Evolutionary conservation across 2,797 vertebrate species (phyloP), one percentile per base, ranked within the genome.

Genomic region (Ctenopoma multispine): DNA sequence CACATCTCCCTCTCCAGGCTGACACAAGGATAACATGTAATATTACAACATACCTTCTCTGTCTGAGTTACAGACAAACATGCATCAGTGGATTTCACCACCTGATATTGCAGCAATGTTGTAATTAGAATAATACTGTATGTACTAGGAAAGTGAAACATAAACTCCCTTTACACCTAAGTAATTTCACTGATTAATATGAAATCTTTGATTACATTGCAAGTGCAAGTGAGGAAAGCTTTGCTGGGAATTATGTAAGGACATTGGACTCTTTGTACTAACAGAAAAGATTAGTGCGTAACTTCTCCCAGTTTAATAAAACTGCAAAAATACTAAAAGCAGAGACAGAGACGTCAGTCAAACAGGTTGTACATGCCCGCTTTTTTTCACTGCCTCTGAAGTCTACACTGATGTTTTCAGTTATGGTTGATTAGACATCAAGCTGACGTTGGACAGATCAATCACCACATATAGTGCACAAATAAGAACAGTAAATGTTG

Each of bases 1-100:
- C 82, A 90, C 86, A 92, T 67, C 88, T 74, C 88, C 83, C 81
- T 86, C 90, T 81, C 36, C 80, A 89, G 92, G 88, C 88, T 91
- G 89, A 87, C 75, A 66, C 0, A 0, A 56, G 53, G 34, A 83
- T 49, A 47, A 48, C 70, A 79, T 63, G 17, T 10, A n/a, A 12
- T 44, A 44, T 18, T 17, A 27, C 24, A 40, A 43, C 58, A 34
- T 21, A 53, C 53, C 40, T 46, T 75, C 14, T 57, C 17, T 73
- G 48, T 63, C 21, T 44, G 34, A 65, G 50, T 71, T 54, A 41
- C 5, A 54, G 41, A 65, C 56, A 46, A 50, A n/a, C 38, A 48
- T 1, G 4, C 46, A 21, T 53, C 17, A 14, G 17, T 49, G 15
- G 38, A 38, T 69, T 57, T 53, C 4, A 62, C 10, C 41, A 5